Percentiles rank a stretch among this genome's conserved stretches.
Evolutionary conservation across 2,888 invertebrate species (phyloP).

Genomic region (Spialia ferax): DNA sequence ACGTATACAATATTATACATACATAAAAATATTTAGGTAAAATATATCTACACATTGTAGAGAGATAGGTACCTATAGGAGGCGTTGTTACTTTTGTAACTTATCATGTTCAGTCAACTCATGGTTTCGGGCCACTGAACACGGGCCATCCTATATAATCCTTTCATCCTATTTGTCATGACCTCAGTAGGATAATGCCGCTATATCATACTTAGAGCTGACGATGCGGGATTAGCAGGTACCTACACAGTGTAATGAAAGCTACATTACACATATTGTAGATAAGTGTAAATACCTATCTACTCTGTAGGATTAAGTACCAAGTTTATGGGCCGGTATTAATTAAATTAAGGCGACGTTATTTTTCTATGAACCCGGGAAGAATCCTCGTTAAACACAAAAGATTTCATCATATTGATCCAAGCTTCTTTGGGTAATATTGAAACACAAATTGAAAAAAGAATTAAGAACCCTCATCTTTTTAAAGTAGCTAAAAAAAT

Average conservation of each 20-base stretch:
- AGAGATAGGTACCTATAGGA: not conserved
- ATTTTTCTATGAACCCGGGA: too few relatives aligned
- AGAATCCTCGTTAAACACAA: too few relatives aligned
- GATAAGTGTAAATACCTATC: not conserved
- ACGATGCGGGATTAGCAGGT: slow-evolving; percentile 29
- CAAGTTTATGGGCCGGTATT: not conserved
- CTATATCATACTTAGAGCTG: slow-evolving; percentile 40
- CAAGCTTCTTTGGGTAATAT: too few relatives aligned
- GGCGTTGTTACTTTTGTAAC: slow-evolving; percentile 1
- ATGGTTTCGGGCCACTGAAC: slow-evolving; percentile 10
- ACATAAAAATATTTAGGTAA: too few relatives aligned
- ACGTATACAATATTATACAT: too few relatives aligned
- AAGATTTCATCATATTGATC: too few relatives aligned
- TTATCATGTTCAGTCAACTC: slow-evolving; percentile 12
- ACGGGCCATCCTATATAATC: slow-evolving; percentile 37
- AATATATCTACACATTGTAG: not conserved
- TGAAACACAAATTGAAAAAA: too few relatives aligned
- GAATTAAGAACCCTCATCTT: too few relatives aligned
- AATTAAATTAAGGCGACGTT: too few relatives aligned
- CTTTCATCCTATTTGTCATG: slow-evolving; percentile 41
- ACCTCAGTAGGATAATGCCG: slow-evolving; percentile 36
- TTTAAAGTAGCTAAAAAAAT: not conserved
- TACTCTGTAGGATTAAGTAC: not conserved
- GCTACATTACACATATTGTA: not conserved
- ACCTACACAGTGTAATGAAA: slow-evolving; percentile 11